Evolutionary conservation across 2,113 vertebrate genomes (phyloP), one percentile per base, ranked within the genome.

Genomic region (Empidonax alnorum): DNA sequence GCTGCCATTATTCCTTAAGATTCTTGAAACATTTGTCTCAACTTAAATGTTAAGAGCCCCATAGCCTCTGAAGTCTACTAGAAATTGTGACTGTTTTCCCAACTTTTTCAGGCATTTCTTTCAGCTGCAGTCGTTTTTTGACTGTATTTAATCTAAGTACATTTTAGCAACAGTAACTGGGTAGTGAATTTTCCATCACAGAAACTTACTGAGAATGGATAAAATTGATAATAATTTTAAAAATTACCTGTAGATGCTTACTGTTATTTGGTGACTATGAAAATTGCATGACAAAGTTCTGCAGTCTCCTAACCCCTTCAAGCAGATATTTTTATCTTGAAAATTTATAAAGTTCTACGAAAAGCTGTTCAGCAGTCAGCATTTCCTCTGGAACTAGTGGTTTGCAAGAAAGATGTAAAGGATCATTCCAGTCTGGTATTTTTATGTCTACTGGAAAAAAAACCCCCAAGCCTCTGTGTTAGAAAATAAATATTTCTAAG

Each of bases 11-110:
- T 96, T 92, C 80, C 47, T 62, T 89, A 76, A 44, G 52, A 87
- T 96, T 94, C 80, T 79, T 91, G 56, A 91, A 95, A 85, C 75
- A 42, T 86, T 95, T 95, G 78, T 85, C 82, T 93, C 91, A 87
- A 59, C 49, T 84, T 90, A 78, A 91, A 90, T 93, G 91, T 71
- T 85, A 42, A 85, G 71, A 92, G 76, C 61, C 83, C 75, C 20
- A 9, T 68, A 89, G 73, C 67, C 33, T 80, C 85, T 71, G 62
- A 93, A 94, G 69, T 63, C 67, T 90, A 25, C 28, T 72, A 81
- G 87, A 79, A 94, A 65, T 72, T 41, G 61, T 68, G 78, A 53
- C 56, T 61, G 5, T 50, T 65, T 86, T 19, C 53, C 50, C 37
- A 63, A 18, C 61, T 77, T 68, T 33, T 84, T 39, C 42, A 52